Conservation (phyloP, 2,113 vertebrate species). For the Pachypanchax playfairii region DNA sequence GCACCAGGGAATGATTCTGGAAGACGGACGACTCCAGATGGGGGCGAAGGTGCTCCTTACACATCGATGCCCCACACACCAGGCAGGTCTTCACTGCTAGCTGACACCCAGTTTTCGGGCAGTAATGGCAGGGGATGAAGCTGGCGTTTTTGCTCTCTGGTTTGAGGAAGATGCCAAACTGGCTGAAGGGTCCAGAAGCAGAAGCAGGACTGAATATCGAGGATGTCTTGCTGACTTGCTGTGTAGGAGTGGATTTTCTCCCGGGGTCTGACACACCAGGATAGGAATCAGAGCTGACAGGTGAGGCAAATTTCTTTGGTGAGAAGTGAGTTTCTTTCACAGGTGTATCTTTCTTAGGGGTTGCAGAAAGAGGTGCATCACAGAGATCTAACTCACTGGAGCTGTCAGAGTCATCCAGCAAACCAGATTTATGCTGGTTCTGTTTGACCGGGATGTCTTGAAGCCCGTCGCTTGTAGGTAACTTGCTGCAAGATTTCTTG, state of each 20-base stretch:
- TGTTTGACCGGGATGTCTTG: slow-evolving; percentile 13
- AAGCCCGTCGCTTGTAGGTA: background rate
- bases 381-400: slow-evolving; percentile 61
- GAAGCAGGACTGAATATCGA: background rate
- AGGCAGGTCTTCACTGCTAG: slow-evolving; percentile 82
- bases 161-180: background rate
- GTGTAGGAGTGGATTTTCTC: background rate
- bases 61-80: slow-evolving; percentile 84
- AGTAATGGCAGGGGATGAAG: slow-evolving; percentile 77
- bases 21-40: slow-evolving; percentile 81
- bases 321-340: slow-evolving; percentile 5
- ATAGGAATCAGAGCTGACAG: slow-evolving; percentile 8
- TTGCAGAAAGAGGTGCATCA: slow-evolving; percentile 41
- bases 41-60: slow-evolving; percentile 75
- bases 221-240: slow-evolving; percentile 6
- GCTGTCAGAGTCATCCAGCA: slow-evolving; percentile 43
- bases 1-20: slow-evolving; percentile 79
- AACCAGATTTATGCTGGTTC: background rate
- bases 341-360: slow-evolving; percentile 31
- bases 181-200: slow-evolving; percentile 27
- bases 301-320: slow-evolving; percentile 22
- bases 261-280: slow-evolving; percentile 10
- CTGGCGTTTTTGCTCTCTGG: background rate
- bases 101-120: slow-evolving; percentile 58
- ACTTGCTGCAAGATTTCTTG: slow-evolving; percentile 17